phyloP scores from a whole-genome alignment of 2,797 vertebrate genomes.

The Gambelia wislizenii region DNA sequence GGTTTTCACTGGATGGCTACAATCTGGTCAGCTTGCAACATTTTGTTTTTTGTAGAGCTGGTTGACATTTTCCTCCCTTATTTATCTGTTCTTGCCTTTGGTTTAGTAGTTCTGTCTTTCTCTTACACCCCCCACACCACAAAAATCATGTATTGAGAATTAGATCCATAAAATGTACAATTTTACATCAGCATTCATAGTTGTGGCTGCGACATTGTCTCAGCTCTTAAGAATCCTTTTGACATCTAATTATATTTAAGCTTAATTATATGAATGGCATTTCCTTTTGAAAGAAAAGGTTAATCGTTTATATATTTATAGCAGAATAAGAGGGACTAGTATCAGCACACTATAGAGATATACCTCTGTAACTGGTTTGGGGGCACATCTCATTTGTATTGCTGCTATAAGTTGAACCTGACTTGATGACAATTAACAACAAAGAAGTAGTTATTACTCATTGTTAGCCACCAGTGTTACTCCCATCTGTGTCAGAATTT shows the following conservation, averaged over 20 bases:
- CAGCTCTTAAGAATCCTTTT: not conserved
- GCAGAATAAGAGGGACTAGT: not conserved
- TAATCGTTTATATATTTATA: not conserved
- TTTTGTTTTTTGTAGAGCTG: too few species aligned
- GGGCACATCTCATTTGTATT: too few species aligned
- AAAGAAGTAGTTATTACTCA: not conserved
- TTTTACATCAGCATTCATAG: slow-evolving; percentile 5
- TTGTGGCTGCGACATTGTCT: not conserved
- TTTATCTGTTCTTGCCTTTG: not conserved
- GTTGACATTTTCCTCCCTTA: slow-evolving; percentile 6
- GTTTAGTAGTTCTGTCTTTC: not conserved
- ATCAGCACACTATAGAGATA: too few species aligned
- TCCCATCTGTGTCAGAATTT: not conserved
- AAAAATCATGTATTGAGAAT: not conserved
- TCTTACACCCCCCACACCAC: not conserved
- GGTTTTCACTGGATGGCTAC: not conserved
- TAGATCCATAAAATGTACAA: not conserved
- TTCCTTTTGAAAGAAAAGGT: not conserved
- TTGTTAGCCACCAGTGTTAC: not conserved
- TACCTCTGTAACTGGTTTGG: not conserved
- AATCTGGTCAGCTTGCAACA: not conserved
- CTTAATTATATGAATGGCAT: not conserved
- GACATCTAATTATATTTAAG: not conserved
- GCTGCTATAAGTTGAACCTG: too few species aligned
- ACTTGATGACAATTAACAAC: too few species aligned